Evolutionary conservation across 2,888 invertebrate species (phyloP), one percentile per base, ranked within the genome.

Genomic region (Octonoba sinensis): DNA sequence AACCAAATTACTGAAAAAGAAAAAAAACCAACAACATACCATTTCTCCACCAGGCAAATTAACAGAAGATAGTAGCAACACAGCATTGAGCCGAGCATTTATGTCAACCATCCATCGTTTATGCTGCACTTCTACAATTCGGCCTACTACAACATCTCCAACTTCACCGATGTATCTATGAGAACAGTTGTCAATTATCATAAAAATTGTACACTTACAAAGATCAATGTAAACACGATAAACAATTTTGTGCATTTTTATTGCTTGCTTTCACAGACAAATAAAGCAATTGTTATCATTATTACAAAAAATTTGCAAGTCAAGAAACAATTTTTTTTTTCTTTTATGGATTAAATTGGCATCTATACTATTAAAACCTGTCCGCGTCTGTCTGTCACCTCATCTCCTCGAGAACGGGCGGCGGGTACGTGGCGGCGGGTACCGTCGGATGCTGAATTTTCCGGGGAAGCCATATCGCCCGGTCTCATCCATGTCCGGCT

Each of bases 1-100:
- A 83, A 59, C 71, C 73, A n/a, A 46, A 71, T 75, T 8, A 22
- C 64, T 44, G 60, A 22, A n/a, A 27, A 36, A 16, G 12, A 62
- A 60, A n/a, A n/a, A n/a, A n/a, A n/a, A n/a, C n/a, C n/a, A n/a
- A n/a, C n/a, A n/a, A 91, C 67, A 27, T 60, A 79, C 79, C 62
- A 98, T 89, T 91, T 99, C 99, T 46, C 91, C 91, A 44, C 98
- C 98, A n/a, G 99, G 99, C 84, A 99, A 91, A 90, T 99, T 98
- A 0, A 99, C 97, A 47, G 97, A 95, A 0, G 97, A 96, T 20
- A 99, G 89, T 83, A 95, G 91, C 15, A 99, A 91, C 59, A 95
- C 91, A 0, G 97, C 87, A 94, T 97, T 96, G 11, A 91, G 89
- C 73, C 96, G 92, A 0, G 96, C 93, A 89, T 97, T 97, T 0